A percentile compares a stretch with the other conserved stretches of the same genome.
These are phyloP conservation scores for Achlya flavicornis DNA, from an alignment of 2,888 invertebrate genomes.

Conservation along the genomic window DNA sequence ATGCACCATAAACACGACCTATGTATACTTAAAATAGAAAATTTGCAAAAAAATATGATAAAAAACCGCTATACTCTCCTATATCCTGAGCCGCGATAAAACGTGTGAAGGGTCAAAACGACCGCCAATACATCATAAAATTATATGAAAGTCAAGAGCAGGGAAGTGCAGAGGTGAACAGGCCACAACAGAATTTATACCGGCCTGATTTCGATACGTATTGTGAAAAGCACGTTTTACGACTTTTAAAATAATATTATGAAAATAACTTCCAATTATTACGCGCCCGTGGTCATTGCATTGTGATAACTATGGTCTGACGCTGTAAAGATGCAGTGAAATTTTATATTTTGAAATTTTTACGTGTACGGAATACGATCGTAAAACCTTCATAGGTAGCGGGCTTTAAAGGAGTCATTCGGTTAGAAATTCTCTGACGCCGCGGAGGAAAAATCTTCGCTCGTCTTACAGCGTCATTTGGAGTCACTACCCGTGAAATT, in stretches of 20 bases:
- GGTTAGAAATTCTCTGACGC: constrained; percentile 62
- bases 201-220: constrained; percentile 80
- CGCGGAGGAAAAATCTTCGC: constrained; percentile 63
- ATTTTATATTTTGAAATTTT: constrained; percentile 38
- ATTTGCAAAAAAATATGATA: constrained; percentile 49
- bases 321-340: constrained; percentile 18
- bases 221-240: constrained; percentile 72
- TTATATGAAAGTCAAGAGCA: constrained; percentile 83
- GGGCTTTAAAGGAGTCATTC: constrained; percentile 59
- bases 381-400: constrained; percentile 51
- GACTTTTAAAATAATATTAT: constrained; percentile 70
- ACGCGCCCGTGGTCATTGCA: constrained; percentile 32
- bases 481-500: constrained; percentile 77
- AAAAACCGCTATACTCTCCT: constrained; percentile 49
- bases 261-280: constrained; percentile 62
- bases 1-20: constrained; percentile 53
- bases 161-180: constrained; percentile 76
- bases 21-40: constrained; percentile 64
- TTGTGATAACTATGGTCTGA: constrained; percentile 8
- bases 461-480: constrained; percentile 61
- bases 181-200: constrained; percentile 73
- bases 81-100: constrained; percentile 66
- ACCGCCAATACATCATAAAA: constrained; percentile 81
- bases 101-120: constrained; percentile 80
- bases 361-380: constrained; percentile 41